Evolutionary conservation across 2,888 invertebrate species (phyloP).

Genomic region (Morinoia aosen): DNA sequence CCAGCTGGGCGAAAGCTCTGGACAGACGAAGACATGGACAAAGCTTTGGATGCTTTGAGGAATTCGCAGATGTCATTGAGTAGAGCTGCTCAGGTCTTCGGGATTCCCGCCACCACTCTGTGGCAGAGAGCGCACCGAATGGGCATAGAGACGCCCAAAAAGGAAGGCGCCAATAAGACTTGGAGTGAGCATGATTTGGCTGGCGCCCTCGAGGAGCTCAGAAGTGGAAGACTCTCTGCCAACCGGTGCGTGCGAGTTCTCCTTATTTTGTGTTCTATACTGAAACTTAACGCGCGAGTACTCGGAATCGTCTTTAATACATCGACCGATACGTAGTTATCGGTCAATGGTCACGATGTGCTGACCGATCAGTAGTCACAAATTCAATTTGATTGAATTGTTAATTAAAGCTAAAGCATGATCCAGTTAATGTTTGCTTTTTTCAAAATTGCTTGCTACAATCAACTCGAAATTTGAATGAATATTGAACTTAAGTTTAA

Average conservation of each 20-base stretch:
- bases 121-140: conserved; percentile 89
- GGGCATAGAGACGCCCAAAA: conserved; percentile 92
- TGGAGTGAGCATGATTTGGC: conserved; percentile 90
- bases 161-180: conserved; percentile 87
- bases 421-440: too few species aligned
- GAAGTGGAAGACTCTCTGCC: conserved; percentile 78
- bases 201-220: conserved; percentile 84
- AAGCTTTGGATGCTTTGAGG: conserved; percentile 86
- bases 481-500: too few species aligned
- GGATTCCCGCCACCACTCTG: conserved; percentile 90
- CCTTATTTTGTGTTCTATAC: not conserved
- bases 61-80: conserved; percentile 91
- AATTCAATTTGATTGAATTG: too few species aligned
- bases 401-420: too few species aligned
- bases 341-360: too few species aligned
- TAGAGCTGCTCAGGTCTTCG: conserved; percentile 87
- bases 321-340: not conserved
- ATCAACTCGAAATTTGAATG: too few species aligned
- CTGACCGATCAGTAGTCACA: too few species aligned
- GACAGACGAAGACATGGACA: conserved; percentile 92
- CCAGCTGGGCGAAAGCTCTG: conserved; percentile 73
- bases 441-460: too few species aligned
- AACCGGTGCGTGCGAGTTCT: conserved; percentile 58
- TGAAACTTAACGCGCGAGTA: too few species aligned
- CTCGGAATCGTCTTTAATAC: not conserved